Conservation (phyloP, 1,140 invertebrate genomes). For the Euwallacea similis region DNA sequence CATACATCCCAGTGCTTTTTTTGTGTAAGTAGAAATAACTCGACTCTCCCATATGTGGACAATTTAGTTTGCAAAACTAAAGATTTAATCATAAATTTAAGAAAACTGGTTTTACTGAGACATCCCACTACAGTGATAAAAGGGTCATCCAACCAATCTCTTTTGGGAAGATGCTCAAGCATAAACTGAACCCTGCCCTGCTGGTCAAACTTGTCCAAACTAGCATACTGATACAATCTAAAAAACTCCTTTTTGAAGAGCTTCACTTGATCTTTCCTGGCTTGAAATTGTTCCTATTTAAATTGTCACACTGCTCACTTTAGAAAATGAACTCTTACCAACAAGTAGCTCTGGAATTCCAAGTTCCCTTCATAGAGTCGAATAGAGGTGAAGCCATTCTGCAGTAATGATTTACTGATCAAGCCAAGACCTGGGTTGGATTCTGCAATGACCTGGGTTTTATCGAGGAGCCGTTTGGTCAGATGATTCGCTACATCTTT, state of each 20-base stretch:
- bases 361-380: constrained; percentile 46
- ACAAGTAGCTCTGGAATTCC: constrained; percentile 44
- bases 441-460: constrained; percentile 45
- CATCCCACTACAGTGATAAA: constrained; percentile 46
- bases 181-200: constrained; percentile 43
- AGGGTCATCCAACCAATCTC: constrained; percentile 47
- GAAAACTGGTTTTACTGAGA: constrained; percentile 42
- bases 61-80: constrained; percentile 45
- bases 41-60: constrained; percentile 42
- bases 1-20: constrained; percentile 46
- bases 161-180: constrained; percentile 46
- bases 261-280: constrained; percentile 2
- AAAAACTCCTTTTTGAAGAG: constrained; percentile 48
- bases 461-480: constrained; percentile 31
- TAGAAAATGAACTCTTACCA: constrained; percentile 34
- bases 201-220: constrained; percentile 46
- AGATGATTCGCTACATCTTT: constrained; percentile 41
- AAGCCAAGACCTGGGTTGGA: constrained; percentile 48
- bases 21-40: constrained; percentile 46
- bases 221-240: constrained; percentile 38
- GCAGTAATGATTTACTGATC: constrained; percentile 43
- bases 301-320: not conserved
- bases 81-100: constrained; percentile 45
- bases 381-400: constrained; percentile 38
- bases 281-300: constrained; percentile 2